These are phyloP conservation scores for Excalfactoria chinensis DNA, from an alignment of 2,113 vertebrate species.

Conservation along the genomic window DNA sequence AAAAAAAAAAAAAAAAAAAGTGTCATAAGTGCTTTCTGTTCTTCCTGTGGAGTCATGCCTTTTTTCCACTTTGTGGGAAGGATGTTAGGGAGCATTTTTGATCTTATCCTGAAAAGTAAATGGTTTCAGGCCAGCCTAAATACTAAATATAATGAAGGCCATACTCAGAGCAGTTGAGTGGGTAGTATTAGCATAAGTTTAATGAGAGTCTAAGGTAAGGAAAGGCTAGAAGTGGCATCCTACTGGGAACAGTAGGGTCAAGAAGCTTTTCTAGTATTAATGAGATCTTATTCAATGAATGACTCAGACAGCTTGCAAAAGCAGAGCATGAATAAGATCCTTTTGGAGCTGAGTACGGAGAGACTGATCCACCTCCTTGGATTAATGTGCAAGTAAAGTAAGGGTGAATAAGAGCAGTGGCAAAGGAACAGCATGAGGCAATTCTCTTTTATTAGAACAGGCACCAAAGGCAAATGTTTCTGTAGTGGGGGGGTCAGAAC, in stretches of 20 bases:
- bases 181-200: background rate
- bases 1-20: no score
- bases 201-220: background rate
- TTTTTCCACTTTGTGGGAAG: background rate
- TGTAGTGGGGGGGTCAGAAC: background rate
- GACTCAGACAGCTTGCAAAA: background rate
- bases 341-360: background rate
- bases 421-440: background rate
- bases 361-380: background rate
- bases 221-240: background rate
- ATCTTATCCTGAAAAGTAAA: background rate
- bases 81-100: background rate
- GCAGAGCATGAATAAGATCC: background rate
- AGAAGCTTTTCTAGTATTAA: background rate
- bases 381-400: background rate
- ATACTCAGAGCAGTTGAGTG: background rate
- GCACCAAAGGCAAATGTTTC: background rate
- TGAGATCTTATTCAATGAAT: background rate
- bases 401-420: background rate
- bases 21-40: background rate
- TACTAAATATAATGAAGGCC: background rate
- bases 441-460: background rate
- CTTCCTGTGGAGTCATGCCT: background rate
- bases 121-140: background rate
- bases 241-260: background rate